Evolutionary conservation across 2,888 invertebrate species (phyloP), one percentile per base, ranked within the genome.

Genomic region (Pimpla rufipes): DNA sequence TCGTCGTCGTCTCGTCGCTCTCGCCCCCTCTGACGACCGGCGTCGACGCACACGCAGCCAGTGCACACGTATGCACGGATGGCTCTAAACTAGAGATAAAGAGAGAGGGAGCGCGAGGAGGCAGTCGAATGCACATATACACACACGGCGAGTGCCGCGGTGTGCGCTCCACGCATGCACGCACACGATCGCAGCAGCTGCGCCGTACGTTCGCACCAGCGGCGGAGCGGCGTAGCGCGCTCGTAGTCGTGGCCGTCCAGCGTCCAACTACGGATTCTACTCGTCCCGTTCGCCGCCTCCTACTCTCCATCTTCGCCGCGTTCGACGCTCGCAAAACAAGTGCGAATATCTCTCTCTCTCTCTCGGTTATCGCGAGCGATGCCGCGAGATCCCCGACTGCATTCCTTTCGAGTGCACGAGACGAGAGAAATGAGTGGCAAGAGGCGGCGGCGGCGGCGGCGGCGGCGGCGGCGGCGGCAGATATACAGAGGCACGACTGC

Each of bases 281-380:
- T 47, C 67, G 47, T 68, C 50, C 59, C 77, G 71, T 66, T 29
- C 6, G 62, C 18, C 62, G 35, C 57, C 73, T 66, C 57, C 35
- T 42, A 18, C 1, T 67, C 16, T 50, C 35, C 50, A 47, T 74
- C 73, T 50, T 70, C 37, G 42, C 35, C 59, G 5, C 81, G 67
- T 74, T 74, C 62, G 42, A 35, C 13, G n/a, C 42, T 71, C 55
- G 70, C 76, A 50, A 79, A 81, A 86, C 81, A 83, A 81, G 78
- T 64, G 71, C 81, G 76, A 76, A 52, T 29, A 29, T 29, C 29
- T 29, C 29, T 29, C 3, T 29, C 29, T 29, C 29, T 29, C 29
- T 77, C 45, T 29, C 66, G 74, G 47, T 79, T 74, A 78, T 71
- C 77, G 62, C 62, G 42, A 55, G 62, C 57, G 47, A 59, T 66